Evolutionary conservation across 2,797 vertebrate genomes (phyloP), one percentile per base, ranked within the genome.

Genomic region (Rhabdomys pumilio): DNA sequence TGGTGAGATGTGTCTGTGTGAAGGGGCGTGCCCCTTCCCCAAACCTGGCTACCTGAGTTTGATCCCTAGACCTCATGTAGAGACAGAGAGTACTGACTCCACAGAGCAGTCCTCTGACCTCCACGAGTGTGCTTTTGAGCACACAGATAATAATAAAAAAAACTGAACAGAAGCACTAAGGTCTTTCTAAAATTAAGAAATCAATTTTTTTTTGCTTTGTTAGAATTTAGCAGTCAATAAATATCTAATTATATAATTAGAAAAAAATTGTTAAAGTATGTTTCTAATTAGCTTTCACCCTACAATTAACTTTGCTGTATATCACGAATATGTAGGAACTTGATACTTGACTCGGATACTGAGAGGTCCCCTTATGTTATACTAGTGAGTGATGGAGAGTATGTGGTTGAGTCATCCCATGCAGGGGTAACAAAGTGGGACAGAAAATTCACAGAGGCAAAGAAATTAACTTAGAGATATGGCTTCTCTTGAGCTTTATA

Each of bases 401-500:
- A 26, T 55, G 8, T 89, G 89, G 67, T 92, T 81, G 69, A 90
- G 24, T 93, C 82, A 59, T 81, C n/a, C 34, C 87, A 47, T 41
- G 22, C 26, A 89, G 67, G 61, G 34, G 47, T 82, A 75, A 90
- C 31, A 10, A 75, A 91, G 44, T 94, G 9, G 79, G 82, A 81
- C 81, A 88, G 38, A 79, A n/a, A 92, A 50, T 50, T 50, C 50
- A 50, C 50, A 50, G 50, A 69, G 72, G 41, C 41, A 59, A 89
- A 76, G 41, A 75, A 47, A 47, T 82, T 77, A 95, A 22, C 85
- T 96, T 20, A 79, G 50, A 22, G 26, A 93, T 90, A 17, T 79
- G n/a, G n/a, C 77, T 92, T 93, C 38, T 89, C n/a, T 55, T n/a
- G 80, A 24, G 82, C 24, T 79, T 96, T 80, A 73, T 76, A 95